Evolutionary conservation across 2,113 vertebrate genomes (phyloP).

Genomic region (Tupaia chinensis): DNA sequence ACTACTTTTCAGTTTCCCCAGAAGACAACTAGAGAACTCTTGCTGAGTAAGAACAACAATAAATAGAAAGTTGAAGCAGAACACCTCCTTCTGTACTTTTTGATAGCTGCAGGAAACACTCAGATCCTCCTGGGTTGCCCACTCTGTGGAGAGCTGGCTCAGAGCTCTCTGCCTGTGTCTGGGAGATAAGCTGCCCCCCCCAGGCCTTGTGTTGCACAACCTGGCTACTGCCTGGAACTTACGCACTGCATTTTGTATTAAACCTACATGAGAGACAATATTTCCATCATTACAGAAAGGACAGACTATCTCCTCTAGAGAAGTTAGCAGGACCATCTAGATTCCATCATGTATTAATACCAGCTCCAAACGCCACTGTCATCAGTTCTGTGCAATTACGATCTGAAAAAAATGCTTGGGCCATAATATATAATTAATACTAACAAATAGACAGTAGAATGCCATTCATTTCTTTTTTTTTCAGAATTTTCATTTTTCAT

Average conservation of each 20-base stretch:
- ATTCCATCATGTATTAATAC: neutral
- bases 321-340: neutral
- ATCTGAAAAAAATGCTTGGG: conserved; percentile 15
- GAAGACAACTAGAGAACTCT: neutral
- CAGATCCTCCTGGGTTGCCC: neutral
- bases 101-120: conserved; percentile 9
- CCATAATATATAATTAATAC: neutral
- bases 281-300: conserved; percentile 43
- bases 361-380: neutral
- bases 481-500: no score
- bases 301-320: neutral
- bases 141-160: neutral
- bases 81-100: neutral
- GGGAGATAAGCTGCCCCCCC: neutral
- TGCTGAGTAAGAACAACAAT: neutral
- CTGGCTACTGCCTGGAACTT: neutral
- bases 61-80: neutral
- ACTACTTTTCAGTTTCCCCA: conserved; percentile 22
- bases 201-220: neutral
- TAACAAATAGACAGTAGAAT: neutral
- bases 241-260: conserved; percentile 1
- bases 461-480: neutral
- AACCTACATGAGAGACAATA: neutral
- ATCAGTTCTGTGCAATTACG: neutral
- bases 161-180: neutral